Base-by-base conservation (phyloP, 35 echinoderm and acorn worm species). In the Amphiura filiformis region DNA sequence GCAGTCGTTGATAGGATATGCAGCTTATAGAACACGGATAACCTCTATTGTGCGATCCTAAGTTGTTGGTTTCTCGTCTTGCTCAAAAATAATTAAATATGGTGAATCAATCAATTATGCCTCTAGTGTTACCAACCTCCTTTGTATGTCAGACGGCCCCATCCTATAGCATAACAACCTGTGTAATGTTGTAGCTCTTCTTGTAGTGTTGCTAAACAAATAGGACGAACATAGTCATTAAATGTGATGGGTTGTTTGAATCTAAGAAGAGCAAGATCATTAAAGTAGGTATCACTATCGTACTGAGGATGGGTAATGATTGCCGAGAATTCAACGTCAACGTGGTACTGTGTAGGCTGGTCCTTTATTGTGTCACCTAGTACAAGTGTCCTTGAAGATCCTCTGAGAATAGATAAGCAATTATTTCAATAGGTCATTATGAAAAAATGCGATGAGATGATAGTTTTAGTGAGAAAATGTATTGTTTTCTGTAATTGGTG, bases 171-270 rank as follows among this genome's bases (percentile, higher is more conserved):
- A n/a, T 39, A 84, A 76, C 88, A 90, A 0, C 75, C 56, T 11
- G 57, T 42, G 39, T 84, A 90, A 13, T 22, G 49, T 17, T 9
- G 39, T 0, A 47, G 40, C 31, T 83, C 81, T 0, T 83, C 34
- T 47, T 83, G 38, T 15, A 52, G 26, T 9, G 39, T 52, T 32
- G 40, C 31, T 31, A 83, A 34, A 61, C 81, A 83, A 0, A 34
- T 41, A 31, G 81, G 81, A 47, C 81, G 81, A n/a, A 83, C 32
- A 32, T 83, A 47, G 44, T 83, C 81, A 0, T 40, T 83, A 14
- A 83, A 83, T 28, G 34, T 34, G n/a, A 83, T 17, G 1, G 81
- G 81, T 9, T 39, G 1, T 33, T 83, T 47, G 39, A 83, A 41
- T 52, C 52, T 83, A n/a, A 83, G 11, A 26, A 83, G 23, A 14